Percentiles rank a stretch among this genome's conserved stretches.
Conservation (phyloP, 53 echinoderm and acorn worm genomes). For the Astropecten irregularis region DNA sequence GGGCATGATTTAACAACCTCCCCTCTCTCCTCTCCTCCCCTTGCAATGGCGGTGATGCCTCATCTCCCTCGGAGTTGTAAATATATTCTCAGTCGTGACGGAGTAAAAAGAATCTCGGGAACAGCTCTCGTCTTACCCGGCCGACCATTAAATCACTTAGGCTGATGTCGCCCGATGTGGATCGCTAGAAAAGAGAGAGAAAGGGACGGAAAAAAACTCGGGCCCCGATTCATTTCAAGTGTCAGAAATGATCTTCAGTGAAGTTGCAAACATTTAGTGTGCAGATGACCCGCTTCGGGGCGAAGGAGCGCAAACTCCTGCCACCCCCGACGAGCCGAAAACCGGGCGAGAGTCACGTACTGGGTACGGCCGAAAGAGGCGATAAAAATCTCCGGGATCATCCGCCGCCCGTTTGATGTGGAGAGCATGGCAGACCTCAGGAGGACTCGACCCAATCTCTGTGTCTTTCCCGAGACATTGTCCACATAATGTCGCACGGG, state of each 20-base stretch:
- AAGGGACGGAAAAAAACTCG: background rate
- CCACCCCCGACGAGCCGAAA: background rate
- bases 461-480: background rate
- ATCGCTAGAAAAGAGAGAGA: background rate
- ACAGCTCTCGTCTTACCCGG: slow-evolving; percentile 19
- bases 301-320: background rate
- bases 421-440: background rate
- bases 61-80: slow-evolving; percentile 25
- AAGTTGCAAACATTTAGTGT: slow-evolving; percentile 56
- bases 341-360: slow-evolving; percentile 40
- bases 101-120: slow-evolving; percentile 28
- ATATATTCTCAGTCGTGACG: slow-evolving; percentile 37
- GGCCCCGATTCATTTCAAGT: slow-evolving; percentile 50
- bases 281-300: slow-evolving; percentile 58
- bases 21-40: background rate
- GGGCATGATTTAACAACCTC: slow-evolving; percentile 46
- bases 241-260: slow-evolving; percentile 39
- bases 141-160: slow-evolving; percentile 31
- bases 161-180: background rate
- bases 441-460: background rate
- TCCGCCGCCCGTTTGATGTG: slow-evolving; percentile 47
- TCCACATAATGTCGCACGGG: background rate
- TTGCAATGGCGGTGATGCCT: background rate
- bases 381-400: slow-evolving; percentile 28
- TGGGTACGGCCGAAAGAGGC: background rate